Evolutionary conservation across 2,113 vertebrate species (phyloP).

Genomic region (Arothron firmamentum): DNA sequence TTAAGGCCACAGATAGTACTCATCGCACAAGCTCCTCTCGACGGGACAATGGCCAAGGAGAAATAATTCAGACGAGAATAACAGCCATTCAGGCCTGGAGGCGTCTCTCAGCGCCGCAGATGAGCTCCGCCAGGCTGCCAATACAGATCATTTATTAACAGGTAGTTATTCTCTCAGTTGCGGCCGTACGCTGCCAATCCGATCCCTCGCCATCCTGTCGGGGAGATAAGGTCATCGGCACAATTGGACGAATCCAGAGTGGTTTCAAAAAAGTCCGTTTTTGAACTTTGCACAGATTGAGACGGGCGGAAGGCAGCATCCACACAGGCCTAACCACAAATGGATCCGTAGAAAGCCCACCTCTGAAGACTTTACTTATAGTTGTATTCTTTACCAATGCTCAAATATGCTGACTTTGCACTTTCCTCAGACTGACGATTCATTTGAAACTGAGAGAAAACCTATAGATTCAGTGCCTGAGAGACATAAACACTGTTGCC

Average conservation of each 20-base stretch:
- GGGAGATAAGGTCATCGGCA: constrained; percentile 27
- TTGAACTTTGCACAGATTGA: no score
- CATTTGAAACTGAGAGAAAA: constrained; percentile 8
- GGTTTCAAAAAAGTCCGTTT: not conserved
- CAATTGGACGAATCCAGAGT: constrained; percentile 3
- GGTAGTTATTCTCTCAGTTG: not conserved
- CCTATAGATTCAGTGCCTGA: no score
- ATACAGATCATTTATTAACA: constrained; percentile 53
- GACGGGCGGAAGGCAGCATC: no score
- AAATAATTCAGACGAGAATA: constrained; percentile 56
- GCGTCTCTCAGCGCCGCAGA: constrained; percentile 31
- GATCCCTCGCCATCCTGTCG: constrained; percentile 12
- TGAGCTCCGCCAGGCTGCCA: constrained; percentile 31
- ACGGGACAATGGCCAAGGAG: constrained; percentile 44
- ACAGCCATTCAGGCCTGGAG: constrained; percentile 48
- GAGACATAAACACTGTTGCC: constrained; percentile 72
- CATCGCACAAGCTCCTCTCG: constrained; percentile 15
- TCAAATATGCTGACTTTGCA: constrained; percentile 15
- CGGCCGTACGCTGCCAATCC: constrained; percentile 2
- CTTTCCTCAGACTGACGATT: constrained; percentile 4
- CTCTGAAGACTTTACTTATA: no score
- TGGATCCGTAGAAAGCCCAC: no score
- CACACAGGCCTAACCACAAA: no score
- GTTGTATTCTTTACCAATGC: no score
- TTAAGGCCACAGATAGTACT: constrained; percentile 19